Conservation (phyloP, 2,888 invertebrate genomes). For the Nysson spinosus region DNA sequence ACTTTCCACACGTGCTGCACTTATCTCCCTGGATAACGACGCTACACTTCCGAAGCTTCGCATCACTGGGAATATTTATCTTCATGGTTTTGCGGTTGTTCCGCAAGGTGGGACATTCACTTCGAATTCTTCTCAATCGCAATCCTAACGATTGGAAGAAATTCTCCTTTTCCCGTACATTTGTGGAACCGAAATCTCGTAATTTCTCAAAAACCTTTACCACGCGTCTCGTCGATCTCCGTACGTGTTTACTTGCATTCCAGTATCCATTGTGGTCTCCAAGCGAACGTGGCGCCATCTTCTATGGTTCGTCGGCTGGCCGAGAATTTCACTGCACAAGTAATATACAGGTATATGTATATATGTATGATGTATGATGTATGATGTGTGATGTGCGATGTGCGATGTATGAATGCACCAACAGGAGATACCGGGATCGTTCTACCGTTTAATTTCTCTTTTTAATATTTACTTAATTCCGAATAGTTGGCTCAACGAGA, state of each 20-base stretch:
- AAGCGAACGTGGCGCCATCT: slow-evolving; percentile 45
- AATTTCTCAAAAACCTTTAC: not conserved
- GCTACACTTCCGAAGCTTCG: slow-evolving; percentile 53
- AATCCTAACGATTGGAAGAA: slow-evolving; percentile 54
- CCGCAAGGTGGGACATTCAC: not conserved
- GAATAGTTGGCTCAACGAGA: too few species aligned
- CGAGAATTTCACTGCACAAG: too few species aligned
- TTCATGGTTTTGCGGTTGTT: not conserved
- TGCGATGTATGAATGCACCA: too few species aligned
- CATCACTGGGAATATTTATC: slow-evolving; percentile 9
- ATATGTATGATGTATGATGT: too few species aligned
- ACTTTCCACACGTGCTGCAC: slow-evolving; percentile 57
- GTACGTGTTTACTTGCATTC: slow-evolving; percentile 17
- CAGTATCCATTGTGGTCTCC: slow-evolving; percentile 1
- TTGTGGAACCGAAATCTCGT: not conserved
- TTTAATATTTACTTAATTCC: too few species aligned
- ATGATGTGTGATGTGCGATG: too few species aligned
- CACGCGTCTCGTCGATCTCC: slow-evolving; percentile 15
- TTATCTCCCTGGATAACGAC: slow-evolving; percentile 55
- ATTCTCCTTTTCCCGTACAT: slow-evolving; percentile 36
- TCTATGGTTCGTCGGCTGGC: slow-evolving; percentile 3
- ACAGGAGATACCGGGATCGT: too few species aligned
- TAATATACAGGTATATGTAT: too few species aligned
- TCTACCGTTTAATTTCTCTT: too few species aligned
- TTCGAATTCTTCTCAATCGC: slow-evolving; percentile 17